Conservation (phyloP, 1,140 invertebrate genomes). For the Macrobrachium rosenbergii region DNA sequence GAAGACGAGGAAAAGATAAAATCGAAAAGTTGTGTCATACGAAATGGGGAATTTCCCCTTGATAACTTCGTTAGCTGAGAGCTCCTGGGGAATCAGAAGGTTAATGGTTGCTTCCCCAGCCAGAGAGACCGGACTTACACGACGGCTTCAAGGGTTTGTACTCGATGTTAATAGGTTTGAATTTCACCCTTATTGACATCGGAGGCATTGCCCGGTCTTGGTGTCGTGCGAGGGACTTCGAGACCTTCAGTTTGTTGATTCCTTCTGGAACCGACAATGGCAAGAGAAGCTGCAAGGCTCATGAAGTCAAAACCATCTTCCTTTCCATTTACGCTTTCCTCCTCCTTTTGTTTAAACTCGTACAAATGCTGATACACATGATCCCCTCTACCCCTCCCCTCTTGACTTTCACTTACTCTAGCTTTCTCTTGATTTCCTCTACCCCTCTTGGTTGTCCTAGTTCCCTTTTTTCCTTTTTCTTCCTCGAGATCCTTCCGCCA, state of each 20-base stretch:
- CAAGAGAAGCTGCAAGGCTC: not conserved
- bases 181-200: conserved; percentile 1
- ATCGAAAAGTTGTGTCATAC: conserved; percentile 36
- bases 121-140: not conserved
- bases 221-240: not conserved
- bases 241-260: conserved; percentile 45
- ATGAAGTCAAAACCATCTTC: no score
- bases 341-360: not conserved
- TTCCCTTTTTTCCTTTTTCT: no score
- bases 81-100: conserved; percentile 49
- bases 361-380: no score
- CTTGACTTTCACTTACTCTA: not conserved
- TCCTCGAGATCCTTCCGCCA: no score
- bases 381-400: no score
- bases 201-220: conserved; percentile 22
- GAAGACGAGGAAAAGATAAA: conserved; percentile 8
- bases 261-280: conserved; percentile 42
- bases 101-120: conserved; percentile 35
- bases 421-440: not conserved
- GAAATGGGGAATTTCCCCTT: conserved; percentile 37
- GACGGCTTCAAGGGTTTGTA: not conserved
- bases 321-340: not conserved
- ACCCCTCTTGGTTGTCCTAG: not conserved
- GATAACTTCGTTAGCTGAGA: conserved; percentile 46
- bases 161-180: conserved; percentile 18